Base-by-base conservation (phyloP, 2,113 vertebrate genomes). In the Cebidichthys violaceus region DNA sequence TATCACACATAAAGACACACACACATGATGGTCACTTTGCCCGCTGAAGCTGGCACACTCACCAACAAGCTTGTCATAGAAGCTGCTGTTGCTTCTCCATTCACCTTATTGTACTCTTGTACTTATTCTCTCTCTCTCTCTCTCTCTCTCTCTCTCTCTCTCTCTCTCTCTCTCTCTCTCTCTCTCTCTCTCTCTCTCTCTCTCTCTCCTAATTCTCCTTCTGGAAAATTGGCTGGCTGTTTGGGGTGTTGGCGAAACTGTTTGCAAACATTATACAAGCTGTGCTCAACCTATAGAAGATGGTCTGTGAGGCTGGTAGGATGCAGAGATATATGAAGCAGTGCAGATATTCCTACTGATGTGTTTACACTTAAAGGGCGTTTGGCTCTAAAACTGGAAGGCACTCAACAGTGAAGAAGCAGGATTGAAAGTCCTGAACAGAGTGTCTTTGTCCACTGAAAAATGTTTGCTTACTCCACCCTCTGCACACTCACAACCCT, bases 211-310 rank as follows among this genome's bases (percentile, higher is more conserved):
- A 33, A 39, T 31, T 66, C 72, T 81, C 13, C 65, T 62, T 75
- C 27, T 80, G 77, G 87, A 91, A 89, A 83, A 59, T 78, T 77
- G 81, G 69, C 77, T 3, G n/a, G 3, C 62, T 31, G 55, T 70
- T 84, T 47, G 14, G 52, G 0, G 31, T 82, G 43, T 62, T 66
- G 17, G 35, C 67, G 18, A 82, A 87, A 86, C 43, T 68, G 41
- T 65, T 77, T 76, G 61, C 41, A 66, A 84, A 74, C 60, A 75
- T 62, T 68, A 61, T n/a, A 70, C 54, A 69, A 85, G 57, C 68
- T 45, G 80, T 79, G 39, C 67, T 76, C 78, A 85, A 83, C 77
- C 68, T 77, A 60, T 6, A 15, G 37, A 67, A 65, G n/a, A 39
- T 10, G 15, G 64, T 20, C 4, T 75, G 29, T 0, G 24, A 68